A percentile compares a stretch with the other conserved stretches of the same genome.
Evolutionary conservation across 30 jellyfish, hydroid and myxozoan genomes (phyloP).

Genomic region (Aurelia coerulea): DNA sequence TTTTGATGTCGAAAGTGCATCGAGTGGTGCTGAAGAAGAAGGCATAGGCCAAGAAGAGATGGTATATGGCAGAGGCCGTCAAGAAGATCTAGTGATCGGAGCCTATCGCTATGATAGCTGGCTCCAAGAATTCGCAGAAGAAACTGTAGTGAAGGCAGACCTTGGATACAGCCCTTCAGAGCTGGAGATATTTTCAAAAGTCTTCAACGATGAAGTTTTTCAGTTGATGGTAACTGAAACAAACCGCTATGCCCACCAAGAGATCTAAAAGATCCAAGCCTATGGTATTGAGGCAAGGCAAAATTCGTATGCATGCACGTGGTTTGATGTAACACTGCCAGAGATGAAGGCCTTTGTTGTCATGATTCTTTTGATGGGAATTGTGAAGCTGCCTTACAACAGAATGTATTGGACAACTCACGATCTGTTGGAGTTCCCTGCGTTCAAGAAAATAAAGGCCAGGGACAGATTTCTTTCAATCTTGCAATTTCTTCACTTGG

Average conservation of each 20-base stretch:
- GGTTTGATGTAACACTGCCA: background rate
- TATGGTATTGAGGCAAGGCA: background rate
- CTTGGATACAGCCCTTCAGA: background rate
- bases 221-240: no score
- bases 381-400: background rate
- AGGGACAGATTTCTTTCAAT: background rate
- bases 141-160: background rate
- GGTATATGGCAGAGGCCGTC: background rate
- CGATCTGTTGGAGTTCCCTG: background rate
- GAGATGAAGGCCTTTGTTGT: constrained; percentile 9
- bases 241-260: no score
- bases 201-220: constrained; percentile 19
- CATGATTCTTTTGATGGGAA: constrained; percentile 8
- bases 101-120: background rate
- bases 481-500: no score
- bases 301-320: background rate
- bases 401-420: background rate
- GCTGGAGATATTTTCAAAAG: constrained; percentile 17
- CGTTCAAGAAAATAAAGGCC: background rate
- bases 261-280: no score
- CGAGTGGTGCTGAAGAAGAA: background rate
- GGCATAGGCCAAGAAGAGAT: background rate
- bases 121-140: constrained; percentile 12
- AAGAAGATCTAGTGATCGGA: background rate
- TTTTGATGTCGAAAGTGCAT: background rate